A percentile compares a stretch with the other conserved stretches of the same genome.
Evolutionary conservation across 2,888 invertebrate species (phyloP).

Genomic region (Ferrisia virgata): DNA sequence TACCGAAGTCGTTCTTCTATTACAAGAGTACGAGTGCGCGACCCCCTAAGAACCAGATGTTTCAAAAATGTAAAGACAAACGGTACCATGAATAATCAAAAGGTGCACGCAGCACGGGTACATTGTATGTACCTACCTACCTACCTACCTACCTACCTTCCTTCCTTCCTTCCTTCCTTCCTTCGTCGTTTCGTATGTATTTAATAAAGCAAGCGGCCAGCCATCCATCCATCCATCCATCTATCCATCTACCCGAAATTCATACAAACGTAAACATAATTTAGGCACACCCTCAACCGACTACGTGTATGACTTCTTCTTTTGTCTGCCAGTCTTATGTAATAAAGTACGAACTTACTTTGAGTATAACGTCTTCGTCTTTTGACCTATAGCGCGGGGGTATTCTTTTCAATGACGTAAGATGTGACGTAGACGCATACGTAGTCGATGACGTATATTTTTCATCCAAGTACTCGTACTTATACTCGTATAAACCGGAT

Average conservation of each 20-base stretch:
- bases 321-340: not conserved
- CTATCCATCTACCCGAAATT: too few relatives aligned
- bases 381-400: not conserved
- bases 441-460: conserved; percentile 31
- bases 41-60: conserved; percentile 45
- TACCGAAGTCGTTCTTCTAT: conserved; percentile 39
- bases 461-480: too few relatives aligned
- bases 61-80: conserved; percentile 40
- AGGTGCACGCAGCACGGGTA: conserved; percentile 44
- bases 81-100: conserved; percentile 38
- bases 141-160: too few relatives aligned
- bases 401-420: not conserved
- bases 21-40: conserved; percentile 1
- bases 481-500: not conserved
- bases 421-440: not conserved
- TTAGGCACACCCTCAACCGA: not conserved
- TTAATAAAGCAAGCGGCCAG: conserved; percentile 8
- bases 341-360: not conserved
- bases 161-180: too few relatives aligned
- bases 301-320: not conserved
- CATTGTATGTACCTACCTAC: too few relatives aligned
- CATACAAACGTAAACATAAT: conserved; percentile 38
- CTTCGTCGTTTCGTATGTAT: too few relatives aligned
- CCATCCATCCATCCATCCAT: too few relatives aligned
- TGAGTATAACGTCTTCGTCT: not conserved